Percentiles rank a stretch among this genome's conserved stretches.
Evolutionary conservation across 2,113 vertebrate species (phyloP).

Genomic region (Pseudolaguvia tuberculata): DNA sequence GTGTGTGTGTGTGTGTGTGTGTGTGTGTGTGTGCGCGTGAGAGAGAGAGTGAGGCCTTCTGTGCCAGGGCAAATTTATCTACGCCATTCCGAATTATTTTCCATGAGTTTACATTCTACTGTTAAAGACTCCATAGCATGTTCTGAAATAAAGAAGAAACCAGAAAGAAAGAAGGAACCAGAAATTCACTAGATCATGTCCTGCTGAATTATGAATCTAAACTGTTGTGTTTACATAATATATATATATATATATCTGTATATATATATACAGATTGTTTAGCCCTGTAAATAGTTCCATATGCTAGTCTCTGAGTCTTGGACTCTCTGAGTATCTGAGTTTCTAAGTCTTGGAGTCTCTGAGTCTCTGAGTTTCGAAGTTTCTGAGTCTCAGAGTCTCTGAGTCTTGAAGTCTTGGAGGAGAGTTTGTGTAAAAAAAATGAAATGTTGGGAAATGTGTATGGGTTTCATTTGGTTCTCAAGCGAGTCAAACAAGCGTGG

Average conservation of each 20-base stretch:
- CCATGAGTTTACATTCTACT: constrained; percentile 13
- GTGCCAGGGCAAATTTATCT: constrained; percentile 27
- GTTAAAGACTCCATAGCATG: constrained; percentile 23
- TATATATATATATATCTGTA: background rate
- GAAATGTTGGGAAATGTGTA: constrained; percentile 7
- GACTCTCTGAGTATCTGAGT: too few species aligned
- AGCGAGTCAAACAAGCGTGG: constrained; percentile 13
- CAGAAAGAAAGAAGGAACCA: constrained; percentile 3
- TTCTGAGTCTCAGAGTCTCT: too few species aligned
- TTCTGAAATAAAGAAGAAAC: constrained; percentile 8
- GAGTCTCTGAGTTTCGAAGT: too few species aligned
- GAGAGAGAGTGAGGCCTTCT: background rate
- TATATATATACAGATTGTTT: background rate
- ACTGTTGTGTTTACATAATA: background rate
- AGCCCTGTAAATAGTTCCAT: constrained; percentile 32
- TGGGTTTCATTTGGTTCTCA: constrained; percentile 34
- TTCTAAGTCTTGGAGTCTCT: too few species aligned
- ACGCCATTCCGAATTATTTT: constrained; percentile 33
- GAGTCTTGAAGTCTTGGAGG: too few species aligned
- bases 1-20: background rate
- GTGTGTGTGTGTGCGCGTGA: background rate
- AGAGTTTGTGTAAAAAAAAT: constrained; percentile 19
- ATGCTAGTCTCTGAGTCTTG: too few species aligned
- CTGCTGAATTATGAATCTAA: constrained; percentile 25
- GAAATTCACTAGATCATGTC: constrained; percentile 33